Conservation (phyloP, 2,888 invertebrate genomes). For the Girardia tigrina region DNA sequence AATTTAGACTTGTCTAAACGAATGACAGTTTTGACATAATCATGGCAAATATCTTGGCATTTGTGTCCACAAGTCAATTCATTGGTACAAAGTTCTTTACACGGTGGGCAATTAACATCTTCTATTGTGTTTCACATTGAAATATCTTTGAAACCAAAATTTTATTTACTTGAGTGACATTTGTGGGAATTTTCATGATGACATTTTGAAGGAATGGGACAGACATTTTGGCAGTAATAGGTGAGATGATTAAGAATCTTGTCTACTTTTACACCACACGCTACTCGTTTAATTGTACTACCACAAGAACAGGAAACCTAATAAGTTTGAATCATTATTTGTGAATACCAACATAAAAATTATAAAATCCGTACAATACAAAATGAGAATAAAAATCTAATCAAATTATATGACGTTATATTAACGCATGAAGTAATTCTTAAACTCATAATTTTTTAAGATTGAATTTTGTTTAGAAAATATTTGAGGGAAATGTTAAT, state of each 20-base stretch:
- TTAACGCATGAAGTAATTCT: too few species aligned
- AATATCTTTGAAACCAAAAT: neutral
- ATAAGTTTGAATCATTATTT: neutral
- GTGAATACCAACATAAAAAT: too few species aligned
- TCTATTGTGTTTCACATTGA: neutral
- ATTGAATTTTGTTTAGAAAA: too few species aligned
- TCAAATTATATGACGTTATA: too few species aligned
- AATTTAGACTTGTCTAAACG: conserved; percentile 27
- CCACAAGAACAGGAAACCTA: conserved; percentile 63
- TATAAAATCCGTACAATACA: too few species aligned
- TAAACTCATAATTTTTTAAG: too few species aligned
- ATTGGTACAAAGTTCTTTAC: conserved; percentile 60
- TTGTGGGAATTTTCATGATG: neutral
- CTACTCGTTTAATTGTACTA: conserved; percentile 57
- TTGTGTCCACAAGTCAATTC: conserved; percentile 42
- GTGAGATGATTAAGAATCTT: conserved; percentile 45
- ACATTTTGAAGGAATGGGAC: neutral
- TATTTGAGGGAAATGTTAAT: too few species aligned
- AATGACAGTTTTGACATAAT: conserved; percentile 42
- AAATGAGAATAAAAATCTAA: too few species aligned
- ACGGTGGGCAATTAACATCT: conserved; percentile 58
- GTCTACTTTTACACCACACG: conserved; percentile 64
- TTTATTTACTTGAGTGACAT: conserved; percentile 4
- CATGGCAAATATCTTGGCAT: conserved; percentile 45
- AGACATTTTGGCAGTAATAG: neutral